These are phyloP conservation scores for Theropithecus gelada DNA, from an alignment of 2,113 vertebrate species.

Conservation along the genomic window DNA sequence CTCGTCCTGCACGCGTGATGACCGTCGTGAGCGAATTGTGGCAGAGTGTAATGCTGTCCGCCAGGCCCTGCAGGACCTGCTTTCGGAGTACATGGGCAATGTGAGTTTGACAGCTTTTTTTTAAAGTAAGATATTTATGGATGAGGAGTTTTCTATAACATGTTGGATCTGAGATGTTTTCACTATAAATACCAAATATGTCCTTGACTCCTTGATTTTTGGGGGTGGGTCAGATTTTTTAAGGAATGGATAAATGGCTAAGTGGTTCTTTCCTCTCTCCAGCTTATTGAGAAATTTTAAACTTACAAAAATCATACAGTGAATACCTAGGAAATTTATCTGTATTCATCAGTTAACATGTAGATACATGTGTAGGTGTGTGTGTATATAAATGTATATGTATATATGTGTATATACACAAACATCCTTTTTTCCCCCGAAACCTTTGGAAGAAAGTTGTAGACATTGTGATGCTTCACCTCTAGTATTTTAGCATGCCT, in stretches of 20 bases:
- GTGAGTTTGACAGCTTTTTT: conserved; percentile 85
- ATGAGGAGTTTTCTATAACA: background rate
- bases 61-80: conserved; percentile 97
- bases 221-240: background rate
- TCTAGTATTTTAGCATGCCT: background rate
- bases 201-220: background rate
- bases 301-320: background rate
- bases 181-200: background rate
- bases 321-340: background rate
- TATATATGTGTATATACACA: background rate
- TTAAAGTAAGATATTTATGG: background rate
- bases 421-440: background rate
- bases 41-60: conserved; percentile 98
- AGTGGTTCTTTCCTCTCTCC: background rate
- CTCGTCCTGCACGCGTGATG: conserved; percentile 97
- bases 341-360: background rate
- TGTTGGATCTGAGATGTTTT: conserved; percentile 25
- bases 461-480: background rate
- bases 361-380: background rate
- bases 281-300: background rate
- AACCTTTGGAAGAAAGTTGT: background rate
- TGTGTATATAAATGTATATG: background rate
- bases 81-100: conserved; percentile 99
- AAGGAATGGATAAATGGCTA: background rate
- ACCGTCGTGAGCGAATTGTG: conserved; percentile 97